Evolutionary conservation across 2,888 invertebrate genomes (phyloP), one percentile per base, ranked within the genome.

Genomic region (Drosophila pseudotalamancana): DNA sequence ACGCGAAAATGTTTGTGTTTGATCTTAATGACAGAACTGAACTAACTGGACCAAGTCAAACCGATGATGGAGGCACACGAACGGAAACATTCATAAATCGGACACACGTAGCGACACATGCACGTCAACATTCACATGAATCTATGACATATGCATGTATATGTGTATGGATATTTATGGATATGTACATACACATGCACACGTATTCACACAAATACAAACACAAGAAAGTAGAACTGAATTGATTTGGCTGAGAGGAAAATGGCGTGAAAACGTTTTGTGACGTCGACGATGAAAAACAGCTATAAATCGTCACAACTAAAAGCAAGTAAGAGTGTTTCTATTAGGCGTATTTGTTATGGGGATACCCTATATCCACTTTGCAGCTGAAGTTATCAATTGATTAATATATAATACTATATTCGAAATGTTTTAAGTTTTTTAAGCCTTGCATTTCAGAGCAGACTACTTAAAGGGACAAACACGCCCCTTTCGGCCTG

Each of bases 11-110:
- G 74, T 81, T 73, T 56, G 77, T 82, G 89, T 77, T 85, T 77
- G 83, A 88, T 78, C 73, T 87, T 82, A 83, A 76, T 88, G 87
- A 76, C 80, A 87, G 81, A 88, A 88, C 85, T 81, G 73, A 85
- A 88, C 89, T 88, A 88, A 88, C 89, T 89, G 89, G 89, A 83
- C 79, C 77, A 88, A 88, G 79, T 77, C 76, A 72, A 68, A 72
- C 63, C 54, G 53, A 62, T 72, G 79, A 82, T 79, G 79, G 82
- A 77, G 82, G 72, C 82, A 66, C 57, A 70, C 79, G 63, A 78
- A 81, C 78, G 79, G 82, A 79, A 68, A 74, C 69, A 70, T 71
- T 75, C 73, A 72, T 72, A 66, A 65, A 53, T 67, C 70, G 67
- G 61, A 68, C 60, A 73, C 40, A 77, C 60, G 67, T 55, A 57